Percentiles rank a stretch among this genome's conserved stretches.
These are phyloP conservation scores for Lumbricus terrestris DNA, from an alignment of 2,888 invertebrate species.

Conservation along the genomic window DNA sequence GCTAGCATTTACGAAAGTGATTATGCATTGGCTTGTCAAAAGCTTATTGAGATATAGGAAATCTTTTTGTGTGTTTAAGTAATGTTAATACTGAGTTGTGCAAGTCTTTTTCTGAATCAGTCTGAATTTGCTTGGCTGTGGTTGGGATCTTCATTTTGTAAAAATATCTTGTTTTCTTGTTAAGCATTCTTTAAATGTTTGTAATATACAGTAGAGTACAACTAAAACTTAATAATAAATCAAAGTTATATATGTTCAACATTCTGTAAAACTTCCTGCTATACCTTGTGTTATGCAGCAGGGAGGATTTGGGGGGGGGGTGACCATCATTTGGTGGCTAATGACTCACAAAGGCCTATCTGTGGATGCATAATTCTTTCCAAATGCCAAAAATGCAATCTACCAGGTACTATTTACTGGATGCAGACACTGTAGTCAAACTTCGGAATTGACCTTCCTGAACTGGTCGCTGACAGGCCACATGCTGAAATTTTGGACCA, in stretches of 20 bases:
- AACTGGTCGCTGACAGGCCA: background rate
- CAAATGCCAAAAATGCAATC: background rate
- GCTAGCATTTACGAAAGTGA: constrained; percentile 58
- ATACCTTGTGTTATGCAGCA: background rate
- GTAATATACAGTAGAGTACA: background rate
- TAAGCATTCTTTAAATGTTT: background rate
- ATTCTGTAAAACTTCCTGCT: background rate
- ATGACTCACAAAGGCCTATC: background rate
- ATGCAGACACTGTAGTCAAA: background rate
- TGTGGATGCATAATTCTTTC: background rate
- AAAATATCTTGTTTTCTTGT: background rate
- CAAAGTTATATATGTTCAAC: background rate
- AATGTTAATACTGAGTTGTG: background rate
- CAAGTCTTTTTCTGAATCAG: background rate
- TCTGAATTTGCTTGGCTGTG: background rate
- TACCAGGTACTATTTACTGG: too few species aligned
- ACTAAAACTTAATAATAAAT: background rate
- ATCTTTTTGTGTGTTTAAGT: background rate
- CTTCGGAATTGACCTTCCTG: background rate
- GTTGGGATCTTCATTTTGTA: background rate
- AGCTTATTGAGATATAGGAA: background rate
- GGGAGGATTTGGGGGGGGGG: background rate
- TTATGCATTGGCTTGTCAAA: constrained; percentile 8
- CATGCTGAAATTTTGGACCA: background rate
- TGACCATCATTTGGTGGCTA: background rate